Percentiles rank a stretch among this genome's conserved stretches.
phyloP scores from a whole-genome alignment of 1,140 invertebrate species.

The Zaprionus inermis region DNA sequence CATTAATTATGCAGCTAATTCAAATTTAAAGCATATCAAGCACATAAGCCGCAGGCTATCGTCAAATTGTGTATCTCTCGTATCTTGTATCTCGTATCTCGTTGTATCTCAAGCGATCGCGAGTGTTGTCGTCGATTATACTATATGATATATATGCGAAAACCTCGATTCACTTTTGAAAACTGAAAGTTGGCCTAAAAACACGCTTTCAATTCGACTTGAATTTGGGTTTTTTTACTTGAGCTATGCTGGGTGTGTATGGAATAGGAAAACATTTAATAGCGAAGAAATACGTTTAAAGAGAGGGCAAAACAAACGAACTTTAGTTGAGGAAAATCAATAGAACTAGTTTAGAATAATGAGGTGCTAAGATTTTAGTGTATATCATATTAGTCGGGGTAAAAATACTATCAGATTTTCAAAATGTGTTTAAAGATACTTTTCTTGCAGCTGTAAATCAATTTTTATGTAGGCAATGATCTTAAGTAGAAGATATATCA shows the following conservation, averaged over 20 bases:
- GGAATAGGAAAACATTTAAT: not conserved
- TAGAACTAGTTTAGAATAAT: not conserved
- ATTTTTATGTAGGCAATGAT: fast-evolving
- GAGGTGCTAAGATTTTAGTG: not conserved
- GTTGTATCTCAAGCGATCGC: not conserved
- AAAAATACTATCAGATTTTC: no score
- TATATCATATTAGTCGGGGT: not conserved
- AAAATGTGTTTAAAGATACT: no score
- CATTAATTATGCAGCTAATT: conserved; percentile 76
- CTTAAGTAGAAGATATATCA: not conserved
- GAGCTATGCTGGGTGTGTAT: conserved; percentile 9
- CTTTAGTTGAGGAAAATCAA: not conserved
- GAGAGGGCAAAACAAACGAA: not conserved
- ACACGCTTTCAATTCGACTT: conserved; percentile 58
- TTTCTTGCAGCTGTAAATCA: not conserved
- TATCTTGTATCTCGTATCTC: not conserved
- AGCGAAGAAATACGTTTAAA: not conserved
- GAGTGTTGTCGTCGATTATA: not conserved
- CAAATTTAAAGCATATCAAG: conserved; percentile 55
- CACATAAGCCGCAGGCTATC: conserved; percentile 48
- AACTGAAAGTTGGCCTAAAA: conserved; percentile 79
- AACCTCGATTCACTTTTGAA: conserved; percentile 74
- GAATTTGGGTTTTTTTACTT: conserved; percentile 6
- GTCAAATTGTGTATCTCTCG: conserved; percentile 49
- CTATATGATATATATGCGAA: conserved; percentile 38